Conservation (phyloP, 1,140 invertebrate species). For the Wiebesia pumilae region DNA sequence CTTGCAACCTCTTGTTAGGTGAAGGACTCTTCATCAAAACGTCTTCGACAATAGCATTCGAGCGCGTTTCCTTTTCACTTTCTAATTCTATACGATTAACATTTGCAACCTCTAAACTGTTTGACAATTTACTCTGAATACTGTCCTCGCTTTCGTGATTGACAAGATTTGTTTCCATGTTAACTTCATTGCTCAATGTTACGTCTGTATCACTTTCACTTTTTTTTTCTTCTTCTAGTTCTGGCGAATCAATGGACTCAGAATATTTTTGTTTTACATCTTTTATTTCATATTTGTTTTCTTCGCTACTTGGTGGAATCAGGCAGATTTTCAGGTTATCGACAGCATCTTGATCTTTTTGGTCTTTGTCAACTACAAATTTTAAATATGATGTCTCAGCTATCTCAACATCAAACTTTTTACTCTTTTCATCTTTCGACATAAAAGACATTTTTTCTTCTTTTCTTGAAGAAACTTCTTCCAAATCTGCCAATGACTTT, state of each 20-base stretch:
- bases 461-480: background rate
- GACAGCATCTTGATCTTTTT: background rate
- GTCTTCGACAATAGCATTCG: background rate
- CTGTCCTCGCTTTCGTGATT: conserved; percentile 31
- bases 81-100: background rate
- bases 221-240: background rate
- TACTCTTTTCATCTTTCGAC: background rate
- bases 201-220: background rate
- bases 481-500: background rate
- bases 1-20: background rate
- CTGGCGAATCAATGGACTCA: background rate
- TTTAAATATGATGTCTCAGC: background rate
- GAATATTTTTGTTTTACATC: background rate
- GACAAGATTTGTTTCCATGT: background rate
- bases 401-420: background rate
- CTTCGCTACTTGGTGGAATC: background rate
- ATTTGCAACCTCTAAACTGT: background rate
- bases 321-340: background rate
- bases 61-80: background rate
- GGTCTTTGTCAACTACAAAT: background rate
- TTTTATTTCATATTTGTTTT: background rate
- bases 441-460: background rate
- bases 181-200: background rate
- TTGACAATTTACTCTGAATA: background rate
- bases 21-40: background rate